Evolutionary conservation across 2,888 invertebrate species (phyloP), one percentile per base, ranked within the genome.

Genomic region (Chamaedrilus cognettii): DNA sequence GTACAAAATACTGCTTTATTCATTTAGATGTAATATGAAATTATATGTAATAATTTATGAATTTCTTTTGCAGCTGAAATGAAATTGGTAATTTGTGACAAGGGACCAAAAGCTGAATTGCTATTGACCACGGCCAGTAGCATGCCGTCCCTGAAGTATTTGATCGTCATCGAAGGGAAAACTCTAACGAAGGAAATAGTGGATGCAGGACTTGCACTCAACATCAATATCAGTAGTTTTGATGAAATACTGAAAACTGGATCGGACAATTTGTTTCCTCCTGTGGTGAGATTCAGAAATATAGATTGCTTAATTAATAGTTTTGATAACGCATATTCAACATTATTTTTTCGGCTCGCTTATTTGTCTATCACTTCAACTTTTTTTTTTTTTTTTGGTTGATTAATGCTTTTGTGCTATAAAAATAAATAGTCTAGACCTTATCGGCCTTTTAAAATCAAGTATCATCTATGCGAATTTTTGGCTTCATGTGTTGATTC

Each of bases 71-170:
- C 84, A 91, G 95, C 94, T 79, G 93, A 94, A 83, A 94, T 96
- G 87, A 87, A 88, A 74, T 87, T 93, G 71, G 93, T 96, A 61
- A 87, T 96, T 68, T 93, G 93, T 79, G 96, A 96, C 84, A 93
- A 93, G 77, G 93, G 93, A 82, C 89, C 89, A 76, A 96, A 96
- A 86, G 93, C 93, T 67, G 91, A 92, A 80, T 87, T 91, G 72
- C 85, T 96, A 52, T 86, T 96, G 74, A 92, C 94, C 79, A 90
- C 92, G 79, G 90, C 92, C 0, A 73, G 72, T 1, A 64, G 76
- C 35, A 93, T 94, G 2, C 88, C 87, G 55, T 90, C 91, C 79
- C 87, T 96, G 71, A 90, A 90, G 76, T 91, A 90, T 79, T 86
- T 97, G 69, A 89, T 97, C 67, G 89, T 91, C 50, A 90, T 94